Base-by-base conservation (phyloP, 2,888 invertebrate species). In the Lithophane leautieri region DNA sequence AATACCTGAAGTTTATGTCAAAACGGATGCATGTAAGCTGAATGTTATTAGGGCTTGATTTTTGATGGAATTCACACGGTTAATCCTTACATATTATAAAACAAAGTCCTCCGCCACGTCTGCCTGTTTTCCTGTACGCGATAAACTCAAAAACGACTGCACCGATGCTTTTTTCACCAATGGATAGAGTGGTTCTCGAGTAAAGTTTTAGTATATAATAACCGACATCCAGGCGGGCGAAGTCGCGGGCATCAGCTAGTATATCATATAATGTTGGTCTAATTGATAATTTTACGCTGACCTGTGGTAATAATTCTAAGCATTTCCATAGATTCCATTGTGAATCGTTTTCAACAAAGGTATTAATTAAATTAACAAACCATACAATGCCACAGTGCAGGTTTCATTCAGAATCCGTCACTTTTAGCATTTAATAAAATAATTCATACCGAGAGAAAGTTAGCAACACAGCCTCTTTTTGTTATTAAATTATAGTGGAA, bases 401-500 rank as follows among this genome's bases (percentile, higher is more conserved):
- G 25, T 65, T 79, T 73, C 50, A 73, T 77, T 81, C 42, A 42
- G 14, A 34, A 47, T 7, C 14, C n/a, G 34, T 22, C 44, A 74
- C 19, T 52, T 19, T 81, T 54, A 61, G 42, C 42, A 54, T 42
- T 78, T 63, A 66, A 77, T 60, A 11, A 50, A 63, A 65, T 8
- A 34, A 62, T 50, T 47, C 14, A 62, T 47, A 54, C 12, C 42
- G 28, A 78, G 79, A 54, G 85, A 82, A 85, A 82, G 76, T 82
- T 22, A 44, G 28, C 56, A 34, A 12, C 19, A 8, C 44, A 12
- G 34, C 14, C 69, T 19, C n/a, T 54, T 68, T 66, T 82, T 82
- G 66, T 70, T 73, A 82, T 76, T 63, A 63, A 82, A 82, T 82
- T 85, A 76, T 44, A 73, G 54, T 63, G 40, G 67, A 67, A 50